phyloP scores from a whole-genome alignment of 1,140 invertebrate species.

The Tetramorium parvispinum region DNA sequence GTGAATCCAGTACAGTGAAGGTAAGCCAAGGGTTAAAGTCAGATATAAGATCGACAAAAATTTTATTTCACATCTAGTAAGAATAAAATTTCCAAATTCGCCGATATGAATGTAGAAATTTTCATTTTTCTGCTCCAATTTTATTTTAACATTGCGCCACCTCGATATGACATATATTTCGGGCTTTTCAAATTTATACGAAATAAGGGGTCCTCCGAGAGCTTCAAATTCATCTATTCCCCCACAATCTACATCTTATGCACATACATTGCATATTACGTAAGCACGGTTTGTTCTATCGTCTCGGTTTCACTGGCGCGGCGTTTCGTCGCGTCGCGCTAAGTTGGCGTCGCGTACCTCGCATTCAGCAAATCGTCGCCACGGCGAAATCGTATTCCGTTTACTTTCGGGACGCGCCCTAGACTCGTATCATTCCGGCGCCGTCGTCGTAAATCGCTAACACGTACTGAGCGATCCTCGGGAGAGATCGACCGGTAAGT shows the following conservation, averaged over 20 bases:
- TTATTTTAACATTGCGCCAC: background rate
- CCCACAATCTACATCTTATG: background rate
- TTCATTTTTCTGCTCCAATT: background rate
- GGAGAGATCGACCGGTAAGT: constrained; percentile 29
- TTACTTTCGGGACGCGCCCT: background rate
- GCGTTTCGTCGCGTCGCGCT: background rate
- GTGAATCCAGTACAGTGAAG: background rate
- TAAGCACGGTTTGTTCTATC: background rate
- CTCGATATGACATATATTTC: background rate
- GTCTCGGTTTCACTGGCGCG: constrained; percentile 13
- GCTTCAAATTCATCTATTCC: background rate
- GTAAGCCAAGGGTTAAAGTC: background rate
- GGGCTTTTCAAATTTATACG: constrained; percentile 6
- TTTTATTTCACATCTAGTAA: background rate
- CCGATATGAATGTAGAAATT: background rate
- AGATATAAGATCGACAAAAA: background rate
- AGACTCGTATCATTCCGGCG: constrained; percentile 7
- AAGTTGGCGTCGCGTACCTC: background rate
- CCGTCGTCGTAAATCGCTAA: constrained; percentile 34
- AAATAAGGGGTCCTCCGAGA: background rate
- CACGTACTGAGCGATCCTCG: constrained; percentile 14
- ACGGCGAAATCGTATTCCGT: background rate
- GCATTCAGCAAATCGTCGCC: background rate
- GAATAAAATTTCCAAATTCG: background rate
- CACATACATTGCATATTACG: constrained; percentile 11